A percentile compares a stretch with the other conserved stretches of the same genome.
Evolutionary conservation across 2,888 invertebrate species (phyloP).

Genomic region (Lepidonotus clava): DNA sequence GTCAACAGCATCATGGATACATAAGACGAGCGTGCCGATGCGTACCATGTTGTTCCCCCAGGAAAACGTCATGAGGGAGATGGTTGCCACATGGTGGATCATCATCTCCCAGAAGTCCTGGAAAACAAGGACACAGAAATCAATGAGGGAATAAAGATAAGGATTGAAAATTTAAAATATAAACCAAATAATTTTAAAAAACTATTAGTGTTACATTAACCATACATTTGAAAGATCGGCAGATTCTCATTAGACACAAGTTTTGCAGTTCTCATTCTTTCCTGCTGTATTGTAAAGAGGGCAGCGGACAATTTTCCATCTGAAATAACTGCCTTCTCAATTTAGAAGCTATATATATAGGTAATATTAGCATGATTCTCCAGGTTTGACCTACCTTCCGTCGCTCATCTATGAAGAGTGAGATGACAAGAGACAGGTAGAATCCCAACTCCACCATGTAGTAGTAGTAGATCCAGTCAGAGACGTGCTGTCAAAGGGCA

Average conservation of each 20-base stretch:
- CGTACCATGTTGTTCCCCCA: slow-evolving; percentile 96
- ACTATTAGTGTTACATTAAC: too few relatives aligned
- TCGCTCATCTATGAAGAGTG: slow-evolving; percentile 95
- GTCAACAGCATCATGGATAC: slow-evolving; percentile 82
- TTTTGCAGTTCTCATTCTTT: too few relatives aligned
- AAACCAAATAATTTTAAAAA: neutral
- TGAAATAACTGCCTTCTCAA: too few relatives aligned
- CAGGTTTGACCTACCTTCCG: slow-evolving; percentile 82
- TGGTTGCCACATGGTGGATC: slow-evolving; percentile 96
- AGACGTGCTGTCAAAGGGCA: slow-evolving; percentile 90
- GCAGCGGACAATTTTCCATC: too few relatives aligned
- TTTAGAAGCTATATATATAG: too few relatives aligned
- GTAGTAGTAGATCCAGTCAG: slow-evolving; percentile 95
- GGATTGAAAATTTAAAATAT: neutral
- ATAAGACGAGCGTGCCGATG: slow-evolving; percentile 92
- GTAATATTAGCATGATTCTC: neutral
- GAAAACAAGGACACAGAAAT: slow-evolving; percentile 43
- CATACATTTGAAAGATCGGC: too few relatives aligned
- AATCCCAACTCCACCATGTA: slow-evolving; percentile 97
- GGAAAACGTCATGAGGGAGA: slow-evolving; percentile 93
- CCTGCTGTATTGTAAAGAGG: too few relatives aligned
- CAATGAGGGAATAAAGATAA: neutral
- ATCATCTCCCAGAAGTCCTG: slow-evolving; percentile 97
- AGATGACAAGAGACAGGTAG: slow-evolving; percentile 95
- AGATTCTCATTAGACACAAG: too few relatives aligned